Percentiles rank a stretch among this genome's conserved stretches.
Conservation (phyloP, 2,797 vertebrate species). For the Phoeniculus purpureus region DNA sequence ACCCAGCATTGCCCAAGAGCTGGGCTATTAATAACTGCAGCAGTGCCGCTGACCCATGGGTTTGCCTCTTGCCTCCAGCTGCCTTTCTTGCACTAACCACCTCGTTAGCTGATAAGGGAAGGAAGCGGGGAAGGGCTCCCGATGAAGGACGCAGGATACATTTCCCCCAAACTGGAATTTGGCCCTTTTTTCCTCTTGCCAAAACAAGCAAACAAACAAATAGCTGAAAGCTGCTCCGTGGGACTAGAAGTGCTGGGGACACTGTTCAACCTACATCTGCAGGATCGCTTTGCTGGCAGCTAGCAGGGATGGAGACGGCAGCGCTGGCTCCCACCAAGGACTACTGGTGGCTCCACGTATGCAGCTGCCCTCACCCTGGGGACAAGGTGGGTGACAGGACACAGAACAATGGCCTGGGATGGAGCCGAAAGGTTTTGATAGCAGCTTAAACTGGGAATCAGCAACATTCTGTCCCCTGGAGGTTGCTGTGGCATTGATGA, state of each 20-base stretch:
- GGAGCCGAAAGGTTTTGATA: neutral
- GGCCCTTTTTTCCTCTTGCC: neutral
- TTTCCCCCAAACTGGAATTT: neutral
- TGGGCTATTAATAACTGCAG: neutral
- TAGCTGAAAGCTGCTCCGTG: neutral
- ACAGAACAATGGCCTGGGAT: neutral
- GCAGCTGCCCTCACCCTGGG: neutral
- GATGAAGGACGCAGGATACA: neutral
- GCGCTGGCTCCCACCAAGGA: fast-evolving
- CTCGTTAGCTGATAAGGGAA: neutral
- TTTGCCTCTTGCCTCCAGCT: neutral
- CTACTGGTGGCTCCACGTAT: neutral
- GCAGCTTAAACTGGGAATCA: neutral
- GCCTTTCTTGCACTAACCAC: neutral
- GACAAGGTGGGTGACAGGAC: neutral
- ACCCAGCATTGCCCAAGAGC: neutral
- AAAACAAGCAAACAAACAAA: conserved; percentile 51
- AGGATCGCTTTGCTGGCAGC: neutral
- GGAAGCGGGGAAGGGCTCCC: neutral
- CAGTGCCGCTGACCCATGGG: neutral
- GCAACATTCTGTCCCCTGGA: neutral
- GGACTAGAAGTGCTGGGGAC: neutral
- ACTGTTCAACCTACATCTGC: neutral
- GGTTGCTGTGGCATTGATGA: neutral
- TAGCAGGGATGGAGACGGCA: neutral